Conservation (phyloP, 2,113 vertebrate genomes). For the Anser cygnoides region DNA sequence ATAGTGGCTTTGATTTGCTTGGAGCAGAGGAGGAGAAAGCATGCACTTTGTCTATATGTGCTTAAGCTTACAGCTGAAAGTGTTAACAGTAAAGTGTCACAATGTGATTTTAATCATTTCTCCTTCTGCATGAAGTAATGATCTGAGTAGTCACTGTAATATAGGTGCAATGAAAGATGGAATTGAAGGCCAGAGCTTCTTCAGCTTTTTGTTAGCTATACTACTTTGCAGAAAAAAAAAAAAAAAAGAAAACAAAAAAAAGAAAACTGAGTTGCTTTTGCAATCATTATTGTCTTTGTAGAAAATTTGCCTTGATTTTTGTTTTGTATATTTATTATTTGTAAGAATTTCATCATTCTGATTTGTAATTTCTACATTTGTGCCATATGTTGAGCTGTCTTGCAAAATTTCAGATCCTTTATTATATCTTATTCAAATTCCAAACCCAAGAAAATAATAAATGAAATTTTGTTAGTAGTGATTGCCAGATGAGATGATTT, state of each 20-base stretch:
- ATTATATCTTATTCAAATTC: neutral
- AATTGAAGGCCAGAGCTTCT: neutral
- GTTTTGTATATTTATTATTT: neutral
- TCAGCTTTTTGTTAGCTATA: neutral
- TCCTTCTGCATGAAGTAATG: neutral
- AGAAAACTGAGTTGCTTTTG: neutral
- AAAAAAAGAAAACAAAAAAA: neutral
- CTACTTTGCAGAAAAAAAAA: neutral
- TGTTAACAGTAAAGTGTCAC: neutral
- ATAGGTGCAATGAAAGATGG: neutral
- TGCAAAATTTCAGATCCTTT: neutral
- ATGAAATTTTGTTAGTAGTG: neutral
- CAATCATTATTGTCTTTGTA: neutral
- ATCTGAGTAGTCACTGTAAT: neutral
- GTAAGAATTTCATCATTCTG: neutral
- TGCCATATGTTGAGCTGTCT: neutral
- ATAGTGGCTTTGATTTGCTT: constrained; percentile 20
- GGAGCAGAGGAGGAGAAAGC: neutral
- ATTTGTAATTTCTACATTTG: neutral
- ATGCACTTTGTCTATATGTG: neutral
- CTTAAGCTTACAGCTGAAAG: neutral
- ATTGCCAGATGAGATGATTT: neutral
- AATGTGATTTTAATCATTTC: constrained; percentile 44
- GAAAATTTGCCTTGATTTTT: neutral
- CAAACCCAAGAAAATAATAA: neutral